phyloP scores from a whole-genome alignment of 2,113 vertebrate species.

The Arvicanthis niloticus region DNA sequence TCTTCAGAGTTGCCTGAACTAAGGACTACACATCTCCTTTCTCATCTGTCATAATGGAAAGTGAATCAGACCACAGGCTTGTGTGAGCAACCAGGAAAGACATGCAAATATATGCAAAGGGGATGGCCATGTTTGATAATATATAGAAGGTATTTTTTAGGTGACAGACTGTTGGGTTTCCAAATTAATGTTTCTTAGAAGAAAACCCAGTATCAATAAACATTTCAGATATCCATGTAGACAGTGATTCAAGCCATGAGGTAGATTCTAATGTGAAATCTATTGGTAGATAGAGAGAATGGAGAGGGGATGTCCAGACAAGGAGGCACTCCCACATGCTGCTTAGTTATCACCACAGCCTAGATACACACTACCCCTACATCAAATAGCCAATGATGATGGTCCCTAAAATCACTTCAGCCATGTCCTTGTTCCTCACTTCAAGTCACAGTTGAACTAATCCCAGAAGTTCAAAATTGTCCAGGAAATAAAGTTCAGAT shows the following conservation, averaged over 20 bases:
- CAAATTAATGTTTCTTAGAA: slow-evolving; percentile 34
- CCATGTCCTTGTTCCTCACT: too few relatives aligned
- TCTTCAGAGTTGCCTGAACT: background rate
- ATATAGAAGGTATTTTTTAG: background rate
- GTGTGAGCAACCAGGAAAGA: background rate
- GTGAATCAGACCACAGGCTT: background rate
- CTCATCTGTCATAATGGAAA: background rate
- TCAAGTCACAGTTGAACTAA: background rate
- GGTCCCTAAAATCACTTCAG: background rate
- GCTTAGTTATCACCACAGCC: background rate
- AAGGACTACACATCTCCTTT: background rate
- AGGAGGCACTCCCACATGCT: background rate
- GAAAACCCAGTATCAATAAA: slow-evolving; percentile 1
- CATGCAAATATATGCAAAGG: background rate
- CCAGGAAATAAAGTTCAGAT: background rate
- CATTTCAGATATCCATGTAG: background rate
- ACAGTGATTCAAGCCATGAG: background rate
- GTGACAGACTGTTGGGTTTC: background rate
- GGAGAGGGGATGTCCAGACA: background rate
- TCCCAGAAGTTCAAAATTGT: background rate
- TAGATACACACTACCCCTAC: rapidly evolving
- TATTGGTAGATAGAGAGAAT: background rate
- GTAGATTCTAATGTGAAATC: background rate
- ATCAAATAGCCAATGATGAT: too few relatives aligned
- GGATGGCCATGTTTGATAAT: background rate